Conservation (phyloP, 1,140 invertebrate species). For the Arctopsyche grandis region DNA sequence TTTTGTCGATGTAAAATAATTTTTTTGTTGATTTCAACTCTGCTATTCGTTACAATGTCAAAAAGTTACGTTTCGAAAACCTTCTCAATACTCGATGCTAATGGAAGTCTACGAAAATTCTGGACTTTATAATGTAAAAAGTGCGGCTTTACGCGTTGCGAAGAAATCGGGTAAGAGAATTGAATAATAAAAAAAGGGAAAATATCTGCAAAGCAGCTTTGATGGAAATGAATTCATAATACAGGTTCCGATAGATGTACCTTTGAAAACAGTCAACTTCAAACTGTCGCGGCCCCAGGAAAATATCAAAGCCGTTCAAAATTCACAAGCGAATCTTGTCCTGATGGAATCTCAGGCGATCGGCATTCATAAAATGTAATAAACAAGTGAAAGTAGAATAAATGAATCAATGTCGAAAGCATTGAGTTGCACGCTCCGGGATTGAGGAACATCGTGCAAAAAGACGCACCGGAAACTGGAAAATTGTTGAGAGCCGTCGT, state of each 20-base stretch:
- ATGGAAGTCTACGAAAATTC: conserved; percentile 43
- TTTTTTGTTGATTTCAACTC: neutral
- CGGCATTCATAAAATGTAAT: no score
- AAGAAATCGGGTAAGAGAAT: conserved; percentile 33
- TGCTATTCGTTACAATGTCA: neutral
- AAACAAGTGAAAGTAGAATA: no score
- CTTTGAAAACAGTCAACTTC: neutral
- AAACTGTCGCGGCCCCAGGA: conserved; percentile 15
- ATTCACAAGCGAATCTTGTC: no score
- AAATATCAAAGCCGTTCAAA: no score
- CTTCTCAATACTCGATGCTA: conserved; percentile 32
- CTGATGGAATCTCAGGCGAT: no score
- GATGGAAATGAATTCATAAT: conserved; percentile 55
- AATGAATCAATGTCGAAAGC: no score
- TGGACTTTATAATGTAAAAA: conserved; percentile 34
- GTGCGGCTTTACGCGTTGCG: conserved; percentile 39
- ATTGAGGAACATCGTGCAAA: conserved; percentile 10
- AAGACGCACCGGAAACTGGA: conserved; percentile 17
- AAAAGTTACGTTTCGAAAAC: conserved; percentile 1
- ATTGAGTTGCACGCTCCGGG: no score
- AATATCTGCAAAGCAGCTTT: conserved; percentile 53
- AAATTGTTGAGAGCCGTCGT: conserved; percentile 40
- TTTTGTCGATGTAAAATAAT: no score
- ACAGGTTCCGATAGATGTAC: conserved; percentile 44
- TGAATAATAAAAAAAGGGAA: conserved; percentile 47